Evolutionary conservation across 2,888 invertebrate species (phyloP).

Genomic region (Ophion obscuratus): DNA sequence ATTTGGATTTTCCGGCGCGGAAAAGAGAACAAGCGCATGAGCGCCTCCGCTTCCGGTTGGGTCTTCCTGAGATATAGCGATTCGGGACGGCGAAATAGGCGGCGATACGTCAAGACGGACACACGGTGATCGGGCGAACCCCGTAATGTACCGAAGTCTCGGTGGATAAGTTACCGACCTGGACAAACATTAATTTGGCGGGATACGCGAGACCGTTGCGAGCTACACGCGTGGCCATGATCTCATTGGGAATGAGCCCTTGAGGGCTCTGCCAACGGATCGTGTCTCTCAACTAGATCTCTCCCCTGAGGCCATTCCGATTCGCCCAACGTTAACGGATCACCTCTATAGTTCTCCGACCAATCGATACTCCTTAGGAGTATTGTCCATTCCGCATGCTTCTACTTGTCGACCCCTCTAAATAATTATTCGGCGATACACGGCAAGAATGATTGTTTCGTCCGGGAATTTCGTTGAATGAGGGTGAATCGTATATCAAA

Average conservation of each 20-base stretch:
- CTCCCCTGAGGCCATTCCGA: conserved; percentile 79
- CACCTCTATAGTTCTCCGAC: conserved; percentile 75
- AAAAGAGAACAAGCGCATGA: conserved; percentile 9
- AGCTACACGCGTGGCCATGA: conserved; percentile 21
- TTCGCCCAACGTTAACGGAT: conserved; percentile 76
- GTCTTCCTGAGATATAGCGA: conserved; percentile 48
- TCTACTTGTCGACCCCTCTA: neutral
- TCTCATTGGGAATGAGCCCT: conserved; percentile 31
- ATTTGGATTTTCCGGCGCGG: neutral
- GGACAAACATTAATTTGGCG: conserved; percentile 82
- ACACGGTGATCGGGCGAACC: conserved; percentile 61
- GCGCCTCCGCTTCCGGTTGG: neutral
- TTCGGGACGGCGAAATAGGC: conserved; percentile 53
- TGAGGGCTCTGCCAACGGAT: conserved; percentile 18
- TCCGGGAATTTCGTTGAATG: neutral
- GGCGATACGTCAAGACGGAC: conserved; percentile 51
- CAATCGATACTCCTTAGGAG: conserved; percentile 79
- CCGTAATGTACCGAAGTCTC: conserved; percentile 62
- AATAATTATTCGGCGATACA: neutral
- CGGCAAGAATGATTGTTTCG: neutral
- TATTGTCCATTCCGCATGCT: conserved; percentile 48
- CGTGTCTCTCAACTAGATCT: conserved; percentile 71
- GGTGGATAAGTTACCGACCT: conserved; percentile 71
- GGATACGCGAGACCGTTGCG: conserved; percentile 64
- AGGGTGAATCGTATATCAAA: neutral